phyloP scores from a whole-genome alignment of 2,113 vertebrate species.

The Actenoides lindsayi region DNA sequence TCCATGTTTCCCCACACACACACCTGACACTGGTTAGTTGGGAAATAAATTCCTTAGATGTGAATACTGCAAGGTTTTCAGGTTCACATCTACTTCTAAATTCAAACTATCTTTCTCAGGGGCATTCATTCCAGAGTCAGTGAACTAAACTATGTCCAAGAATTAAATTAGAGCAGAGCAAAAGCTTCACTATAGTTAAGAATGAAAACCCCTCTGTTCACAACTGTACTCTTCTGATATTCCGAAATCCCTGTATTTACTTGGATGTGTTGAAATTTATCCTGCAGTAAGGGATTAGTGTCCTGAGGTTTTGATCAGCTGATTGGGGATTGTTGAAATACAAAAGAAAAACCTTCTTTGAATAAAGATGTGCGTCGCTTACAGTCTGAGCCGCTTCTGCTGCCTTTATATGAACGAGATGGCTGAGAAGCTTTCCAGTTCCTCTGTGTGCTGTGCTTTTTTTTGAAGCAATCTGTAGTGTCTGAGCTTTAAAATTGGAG shows the following conservation, averaged over 20 bases:
- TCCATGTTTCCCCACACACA: neutral
- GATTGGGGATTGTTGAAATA: neutral
- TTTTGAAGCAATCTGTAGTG: neutral
- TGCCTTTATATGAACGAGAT: neutral
- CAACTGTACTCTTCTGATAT: neutral
- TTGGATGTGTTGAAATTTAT: neutral
- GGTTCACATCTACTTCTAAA: neutral
- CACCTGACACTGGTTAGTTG: neutral
- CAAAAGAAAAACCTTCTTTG: neutral
- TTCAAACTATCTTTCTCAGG: neutral
- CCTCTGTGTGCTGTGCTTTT: neutral
- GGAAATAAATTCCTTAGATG: neutral
- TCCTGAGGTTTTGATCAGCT: neutral
- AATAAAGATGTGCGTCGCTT: neutral
- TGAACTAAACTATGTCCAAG: neutral
- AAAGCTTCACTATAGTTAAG: neutral
- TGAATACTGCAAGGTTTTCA: neutral
- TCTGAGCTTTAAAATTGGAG: neutral
- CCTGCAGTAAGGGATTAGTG: neutral
- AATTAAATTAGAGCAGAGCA: neutral
- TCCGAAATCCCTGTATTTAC: neutral
- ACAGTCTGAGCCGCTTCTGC: neutral
- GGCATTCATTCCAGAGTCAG: neutral
- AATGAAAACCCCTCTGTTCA: neutral
- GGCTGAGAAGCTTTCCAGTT: neutral